Base-by-base conservation (phyloP, 2,113 vertebrate species). In the Gallinago jamesoni region DNA sequence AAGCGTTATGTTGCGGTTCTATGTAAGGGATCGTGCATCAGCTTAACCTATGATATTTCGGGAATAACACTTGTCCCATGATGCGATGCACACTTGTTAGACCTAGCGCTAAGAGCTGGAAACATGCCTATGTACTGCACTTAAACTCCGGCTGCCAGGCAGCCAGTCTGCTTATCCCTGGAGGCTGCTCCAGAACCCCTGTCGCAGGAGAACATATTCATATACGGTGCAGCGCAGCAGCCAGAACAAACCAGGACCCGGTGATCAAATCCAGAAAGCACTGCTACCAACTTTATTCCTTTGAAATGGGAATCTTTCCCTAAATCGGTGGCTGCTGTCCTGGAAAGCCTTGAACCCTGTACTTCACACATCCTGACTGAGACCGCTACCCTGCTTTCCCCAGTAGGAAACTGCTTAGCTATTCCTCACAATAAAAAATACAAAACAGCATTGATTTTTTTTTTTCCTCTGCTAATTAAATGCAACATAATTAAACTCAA, bases 401-500 rank as follows among this genome's bases (percentile, higher is more conserved):
- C 86, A 66, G 50, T 0, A 87, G 79, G 63, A 88, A 39, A 30
- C 73, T 35, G 53, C 35, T 86, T 3, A 13, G 87, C 70, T 74
- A 18, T 4, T 70, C 77, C 89, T 74, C 25, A 31, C 72, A 39
- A 62, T 48, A 67, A 67, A 75, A 52, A 37, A 64, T 10, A 73
- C 47, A 55, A 74, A 59, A 39, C 94, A 13, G 90, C 84, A 78
- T 97, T 78, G 97, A 91, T 83, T n/a, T 60, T 53, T 52, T 53
- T 52, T 53, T 30, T 30, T 17, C 15, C 93, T 3, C 56, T 75
- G 68, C 96, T 97, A 78, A 94, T 93, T 84, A 97, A 94, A 96
- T 66, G 89, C 90, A 31, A 30, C 91, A 28, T 88, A 94, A 97
- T 95, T 92, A 94, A 97, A 82, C 94, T 25, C 89, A 89, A 89